Conservation (phyloP, 2,113 vertebrate genomes). For the Struthidea cinerea region DNA sequence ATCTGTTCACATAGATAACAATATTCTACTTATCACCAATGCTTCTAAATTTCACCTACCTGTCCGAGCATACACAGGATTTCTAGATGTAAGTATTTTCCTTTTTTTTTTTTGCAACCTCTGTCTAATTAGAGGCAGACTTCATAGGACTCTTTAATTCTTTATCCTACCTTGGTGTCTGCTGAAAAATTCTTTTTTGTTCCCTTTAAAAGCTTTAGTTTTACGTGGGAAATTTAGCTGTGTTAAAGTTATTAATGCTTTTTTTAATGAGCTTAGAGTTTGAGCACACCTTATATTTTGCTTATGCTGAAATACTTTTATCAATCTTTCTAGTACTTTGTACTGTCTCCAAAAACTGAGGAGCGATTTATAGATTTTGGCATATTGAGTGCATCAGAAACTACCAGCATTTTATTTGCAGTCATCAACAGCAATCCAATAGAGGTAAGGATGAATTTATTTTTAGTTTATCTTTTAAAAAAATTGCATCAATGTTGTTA, state of each 20-base stretch:
- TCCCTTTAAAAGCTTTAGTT: background rate
- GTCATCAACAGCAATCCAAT: constrained; percentile 97
- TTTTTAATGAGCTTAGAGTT: background rate
- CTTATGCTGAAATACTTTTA: background rate
- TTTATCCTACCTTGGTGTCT: background rate
- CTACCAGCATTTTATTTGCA: constrained; percentile 87
- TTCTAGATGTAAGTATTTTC: constrained; percentile 87
- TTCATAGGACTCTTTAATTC: background rate
- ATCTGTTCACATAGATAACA: constrained; percentile 92
- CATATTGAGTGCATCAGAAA: constrained; percentile 89
- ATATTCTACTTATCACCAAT: constrained; percentile 96
- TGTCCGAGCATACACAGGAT: constrained; percentile 94
- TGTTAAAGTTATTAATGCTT: background rate
- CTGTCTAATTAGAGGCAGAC: background rate
- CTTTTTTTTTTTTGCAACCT: background rate
- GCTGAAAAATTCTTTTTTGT: background rate
- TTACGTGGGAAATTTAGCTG: background rate
- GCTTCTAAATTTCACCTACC: constrained; percentile 97
- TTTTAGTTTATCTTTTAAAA: constrained; percentile 4
- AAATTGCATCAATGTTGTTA: background rate
- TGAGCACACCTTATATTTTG: background rate
- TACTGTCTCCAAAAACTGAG: constrained; percentile 85
- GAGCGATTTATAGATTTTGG: constrained; percentile 92
- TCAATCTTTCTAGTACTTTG: constrained; percentile 80
- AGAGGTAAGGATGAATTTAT: constrained; percentile 77